Evolutionary conservation across 1,140 invertebrate genomes (phyloP), one percentile per base, ranked within the genome.

Genomic region (Plutomurus gul): DNA sequence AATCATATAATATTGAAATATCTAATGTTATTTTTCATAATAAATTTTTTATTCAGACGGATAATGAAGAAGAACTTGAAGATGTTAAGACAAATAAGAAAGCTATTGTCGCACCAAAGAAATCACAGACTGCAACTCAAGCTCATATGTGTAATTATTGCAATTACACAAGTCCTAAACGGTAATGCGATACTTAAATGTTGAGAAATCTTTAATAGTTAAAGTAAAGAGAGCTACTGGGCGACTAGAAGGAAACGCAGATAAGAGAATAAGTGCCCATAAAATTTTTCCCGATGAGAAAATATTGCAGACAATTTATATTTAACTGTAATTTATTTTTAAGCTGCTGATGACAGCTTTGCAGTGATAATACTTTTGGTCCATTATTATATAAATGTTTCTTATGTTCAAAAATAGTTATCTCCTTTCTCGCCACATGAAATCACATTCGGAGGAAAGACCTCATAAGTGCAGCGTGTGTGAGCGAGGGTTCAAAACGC

Each of bases 381-480:
- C 13, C 3, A 27, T n/a, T n/a, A n/a, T n/a, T n/a, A n/a, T n/a
- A n/a, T n/a, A n/a, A n/a, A n/a, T n/a, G n/a, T n/a, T n/a, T n/a
- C n/a, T n/a, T n/a, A n/a, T n/a, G n/a, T n/a, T n/a, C n/a, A n/a
- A n/a, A n/a, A n/a, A n/a, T 76, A 92, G 92, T 81, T 97, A 96
- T 85, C 87, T 98, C 3, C 87, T 99, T 4, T 92, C 95, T 0
- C 89, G 96, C 0, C 97, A 99, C 85, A 95, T 98, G 93, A 97
- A 96, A 85, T 94, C 93, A 1, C 97, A 99, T 87, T 97, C 95
- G 0, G 95, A 96, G 85, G 96, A 98, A 84, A 88, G 96, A 25
- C 96, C 96, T 0, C 95, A 97, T 85, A 97, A 97, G 85, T 99
- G 96, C 86, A 92, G 91, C 56, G 94, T 98, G 22, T 99, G 96